phyloP scores from a whole-genome alignment of 2,113 vertebrate species.

The Pseudorasbora parva region DNA sequence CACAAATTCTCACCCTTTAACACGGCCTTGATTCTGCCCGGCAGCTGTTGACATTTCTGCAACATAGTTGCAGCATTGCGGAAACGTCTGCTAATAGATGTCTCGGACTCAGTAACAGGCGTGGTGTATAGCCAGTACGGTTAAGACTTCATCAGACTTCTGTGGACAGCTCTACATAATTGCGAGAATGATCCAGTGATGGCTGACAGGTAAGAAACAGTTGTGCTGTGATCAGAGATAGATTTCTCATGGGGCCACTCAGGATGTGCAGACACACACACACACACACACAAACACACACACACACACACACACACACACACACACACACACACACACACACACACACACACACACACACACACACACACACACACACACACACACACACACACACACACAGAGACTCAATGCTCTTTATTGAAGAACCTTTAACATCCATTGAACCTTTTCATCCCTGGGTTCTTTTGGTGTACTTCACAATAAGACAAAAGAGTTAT shows the following conservation, averaged over 20 bases:
- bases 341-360: slow-evolving; percentile 4
- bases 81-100: slow-evolving; percentile 39
- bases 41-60: slow-evolving; percentile 44
- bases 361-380: slow-evolving; percentile 8
- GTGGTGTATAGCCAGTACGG: neutral
- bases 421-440: neutral
- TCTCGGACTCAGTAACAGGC: slow-evolving; percentile 29
- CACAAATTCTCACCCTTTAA: slow-evolving; percentile 4
- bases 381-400: slow-evolving; percentile 2
- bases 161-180: slow-evolving; percentile 63
- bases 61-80: slow-evolving; percentile 16
- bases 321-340: slow-evolving; percentile 15
- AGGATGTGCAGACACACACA: slow-evolving; percentile 15
- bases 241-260: slow-evolving; percentile 69
- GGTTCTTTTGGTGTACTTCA: too few relatives aligned
- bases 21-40: slow-evolving; percentile 20
- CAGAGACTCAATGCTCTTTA: slow-evolving; percentile 36
- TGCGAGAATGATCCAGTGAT: slow-evolving; percentile 67
- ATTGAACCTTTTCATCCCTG: neutral
- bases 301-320: neutral
- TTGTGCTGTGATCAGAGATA: slow-evolving; percentile 67
- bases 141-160: slow-evolving; percentile 27
- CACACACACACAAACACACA: slow-evolving; percentile 14
- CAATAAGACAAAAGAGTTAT: too few relatives aligned
- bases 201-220: slow-evolving; percentile 78